phyloP scores from a whole-genome alignment of 2,113 vertebrate species.

The Dicentrarchus labrax region DNA sequence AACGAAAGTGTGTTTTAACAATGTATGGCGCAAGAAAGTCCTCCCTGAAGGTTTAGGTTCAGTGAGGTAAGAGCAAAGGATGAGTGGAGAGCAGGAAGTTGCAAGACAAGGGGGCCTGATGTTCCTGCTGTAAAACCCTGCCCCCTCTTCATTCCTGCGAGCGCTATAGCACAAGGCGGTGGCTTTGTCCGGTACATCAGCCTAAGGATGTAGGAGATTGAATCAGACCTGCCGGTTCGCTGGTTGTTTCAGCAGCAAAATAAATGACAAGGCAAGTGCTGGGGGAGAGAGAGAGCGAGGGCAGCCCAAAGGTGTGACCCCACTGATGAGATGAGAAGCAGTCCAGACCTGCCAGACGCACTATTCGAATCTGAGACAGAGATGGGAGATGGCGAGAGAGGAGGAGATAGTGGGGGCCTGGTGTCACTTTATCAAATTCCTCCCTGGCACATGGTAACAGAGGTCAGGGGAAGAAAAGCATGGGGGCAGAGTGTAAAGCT shows the following conservation, averaged over 20 bases:
- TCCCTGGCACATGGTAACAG: constrained; percentile 79
- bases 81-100: constrained; percentile 53
- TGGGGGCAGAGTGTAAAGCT: constrained; percentile 81
- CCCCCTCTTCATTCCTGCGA: constrained; percentile 31
- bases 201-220: constrained; percentile 72
- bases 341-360: constrained; percentile 72
- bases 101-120: constrained; percentile 50
- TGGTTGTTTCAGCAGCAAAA: constrained; percentile 64
- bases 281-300: constrained; percentile 54
- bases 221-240: constrained; percentile 69
- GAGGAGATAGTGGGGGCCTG: constrained; percentile 58
- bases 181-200: constrained; percentile 66
- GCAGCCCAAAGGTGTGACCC: constrained; percentile 76
- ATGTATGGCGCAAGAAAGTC: constrained; percentile 63
- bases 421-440: constrained; percentile 87
- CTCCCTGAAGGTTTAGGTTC: constrained; percentile 52
- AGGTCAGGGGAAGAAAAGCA: constrained; percentile 81
- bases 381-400: constrained; percentile 61
- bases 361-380: constrained; percentile 74
- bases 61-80: constrained; percentile 59
- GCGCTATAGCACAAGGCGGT: constrained; percentile 10
- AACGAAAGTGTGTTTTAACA: constrained; percentile 70
- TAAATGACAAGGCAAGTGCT: constrained; percentile 77
- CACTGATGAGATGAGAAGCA: constrained; percentile 81
- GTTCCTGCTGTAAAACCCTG: constrained; percentile 51